Percentiles rank a stretch among this genome's conserved stretches.
These are phyloP conservation scores for Struthidea cinerea DNA, from an alignment of 2,113 vertebrate genomes.

Conservation along the genomic window DNA sequence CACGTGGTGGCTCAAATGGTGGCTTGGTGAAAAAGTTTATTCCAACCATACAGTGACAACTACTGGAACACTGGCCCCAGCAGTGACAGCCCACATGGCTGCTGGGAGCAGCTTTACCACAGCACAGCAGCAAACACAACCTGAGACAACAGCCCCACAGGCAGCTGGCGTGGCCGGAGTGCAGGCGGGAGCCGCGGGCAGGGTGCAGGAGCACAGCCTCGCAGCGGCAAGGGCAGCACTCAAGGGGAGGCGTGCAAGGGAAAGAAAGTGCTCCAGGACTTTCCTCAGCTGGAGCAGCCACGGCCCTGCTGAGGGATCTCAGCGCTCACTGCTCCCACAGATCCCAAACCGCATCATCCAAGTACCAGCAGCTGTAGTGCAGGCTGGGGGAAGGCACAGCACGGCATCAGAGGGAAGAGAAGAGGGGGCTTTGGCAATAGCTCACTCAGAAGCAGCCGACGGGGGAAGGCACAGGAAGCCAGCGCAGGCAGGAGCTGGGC, in stretches of 20 bases:
- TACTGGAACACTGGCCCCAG: not conserved
- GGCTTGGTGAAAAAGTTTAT: conserved; percentile 58
- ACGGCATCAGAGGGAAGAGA: not conserved
- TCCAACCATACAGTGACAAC: conserved; percentile 10
- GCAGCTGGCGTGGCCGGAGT: not conserved
- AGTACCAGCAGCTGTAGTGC: not conserved
- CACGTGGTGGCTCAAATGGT: accelerated
- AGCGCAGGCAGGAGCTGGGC: not conserved
- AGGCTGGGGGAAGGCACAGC: not conserved
- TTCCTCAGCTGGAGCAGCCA: not conserved
- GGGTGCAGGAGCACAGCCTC: accelerated
- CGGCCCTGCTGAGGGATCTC: not conserved
- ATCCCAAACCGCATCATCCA: accelerated
- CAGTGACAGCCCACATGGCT: not conserved
- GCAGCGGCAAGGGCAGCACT: accelerated
- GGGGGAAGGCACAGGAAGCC: not conserved
- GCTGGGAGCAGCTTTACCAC: not conserved
- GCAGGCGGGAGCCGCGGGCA: accelerated
- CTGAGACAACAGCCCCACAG: not conserved
- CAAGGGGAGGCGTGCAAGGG: not conserved
- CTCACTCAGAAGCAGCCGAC: not conserved
- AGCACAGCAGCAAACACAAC: not conserved
- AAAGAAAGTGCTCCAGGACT: not conserved
- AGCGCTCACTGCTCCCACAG: not conserved
- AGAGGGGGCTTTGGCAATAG: conserved; percentile 16